Evolutionary conservation across 2,888 invertebrate genomes (phyloP), one percentile per base, ranked within the genome.

Genomic region (Drepanosiphum platanoidis): DNA sequence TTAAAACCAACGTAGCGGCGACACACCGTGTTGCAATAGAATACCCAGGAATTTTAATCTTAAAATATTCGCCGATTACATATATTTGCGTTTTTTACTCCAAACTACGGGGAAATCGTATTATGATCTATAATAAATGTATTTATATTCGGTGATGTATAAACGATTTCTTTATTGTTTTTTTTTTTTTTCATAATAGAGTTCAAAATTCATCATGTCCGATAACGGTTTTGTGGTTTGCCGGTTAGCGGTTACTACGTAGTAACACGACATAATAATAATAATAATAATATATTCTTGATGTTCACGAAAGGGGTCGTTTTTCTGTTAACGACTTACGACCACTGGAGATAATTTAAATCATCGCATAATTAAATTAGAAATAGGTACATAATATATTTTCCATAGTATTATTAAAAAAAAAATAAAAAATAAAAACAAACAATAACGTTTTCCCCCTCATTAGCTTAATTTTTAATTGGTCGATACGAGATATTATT

Each of bases 61-160:
- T 74, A 72, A 72, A 82, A 71, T 58, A 71, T 71, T 68, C 68
- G 68, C 46, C 46, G 79, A 79, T 79, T 79, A 79, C 42, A 66
- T 66, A 66, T 66, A 39, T 79, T 79, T 66, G 13, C 9, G 5
- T 77, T 64, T 46, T n/a, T 80, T 70, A 42, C 64, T 13, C 11
- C 30, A 0, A n/a, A n/a, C n/a, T n/a, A 80, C 52, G 11, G 4
- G 27, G 27, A 42, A 70, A 58, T 46, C 0, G 30, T 46, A n/a
- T n/a, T n/a, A 34, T 18, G 68, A 52, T 79, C 46, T 46, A 39
- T 18, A 78, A 22, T 18, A 79, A 15, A 30, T 1, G 27, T n/a
- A 42, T 42, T 64, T 77, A 79, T 68, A 64, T 64, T 36, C 32
- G 0, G 8, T 27, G n/a, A 46, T 71, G 58, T 3, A 52, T 18